Conservation (phyloP, 2,797 vertebrate genomes). For the Squalus acanthias region DNA sequence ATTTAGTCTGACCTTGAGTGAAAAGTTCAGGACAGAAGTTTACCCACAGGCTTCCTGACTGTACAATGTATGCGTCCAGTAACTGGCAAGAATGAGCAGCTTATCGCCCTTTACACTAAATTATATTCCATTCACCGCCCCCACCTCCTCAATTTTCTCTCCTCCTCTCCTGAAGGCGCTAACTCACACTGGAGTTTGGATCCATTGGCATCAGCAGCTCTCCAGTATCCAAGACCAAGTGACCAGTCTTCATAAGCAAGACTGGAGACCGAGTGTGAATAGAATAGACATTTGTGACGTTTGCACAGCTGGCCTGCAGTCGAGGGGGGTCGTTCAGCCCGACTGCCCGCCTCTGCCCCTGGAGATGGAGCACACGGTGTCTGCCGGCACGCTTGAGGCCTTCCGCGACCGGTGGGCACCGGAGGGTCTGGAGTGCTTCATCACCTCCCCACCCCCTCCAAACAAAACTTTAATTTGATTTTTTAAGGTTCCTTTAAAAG, state of each 20-base stretch:
- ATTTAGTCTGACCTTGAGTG: background rate
- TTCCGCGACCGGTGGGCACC: no score
- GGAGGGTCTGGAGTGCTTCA: no score
- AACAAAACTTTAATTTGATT: no score
- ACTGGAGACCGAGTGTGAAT: background rate
- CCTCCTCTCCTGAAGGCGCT: background rate
- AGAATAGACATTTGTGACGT: background rate
- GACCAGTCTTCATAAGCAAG: background rate
- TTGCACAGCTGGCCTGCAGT: background rate
- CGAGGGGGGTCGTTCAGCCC: no score
- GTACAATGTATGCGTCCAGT: background rate
- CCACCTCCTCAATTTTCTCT: background rate
- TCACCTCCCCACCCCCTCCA: no score
- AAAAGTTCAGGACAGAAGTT: conserved; percentile 20
- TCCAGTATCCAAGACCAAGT: background rate
- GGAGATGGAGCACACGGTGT: no score
- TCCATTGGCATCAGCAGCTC: background rate
- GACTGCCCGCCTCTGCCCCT: no score
- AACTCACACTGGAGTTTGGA: background rate
- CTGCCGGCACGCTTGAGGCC: no score
- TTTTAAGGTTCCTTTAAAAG: no score
- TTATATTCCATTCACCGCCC: background rate
- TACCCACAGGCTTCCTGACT: background rate
- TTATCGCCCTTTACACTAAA: background rate
- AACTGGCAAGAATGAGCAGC: background rate